Conservation (phyloP, 2,888 invertebrate genomes). For the Platycnemis pennipes region DNA sequence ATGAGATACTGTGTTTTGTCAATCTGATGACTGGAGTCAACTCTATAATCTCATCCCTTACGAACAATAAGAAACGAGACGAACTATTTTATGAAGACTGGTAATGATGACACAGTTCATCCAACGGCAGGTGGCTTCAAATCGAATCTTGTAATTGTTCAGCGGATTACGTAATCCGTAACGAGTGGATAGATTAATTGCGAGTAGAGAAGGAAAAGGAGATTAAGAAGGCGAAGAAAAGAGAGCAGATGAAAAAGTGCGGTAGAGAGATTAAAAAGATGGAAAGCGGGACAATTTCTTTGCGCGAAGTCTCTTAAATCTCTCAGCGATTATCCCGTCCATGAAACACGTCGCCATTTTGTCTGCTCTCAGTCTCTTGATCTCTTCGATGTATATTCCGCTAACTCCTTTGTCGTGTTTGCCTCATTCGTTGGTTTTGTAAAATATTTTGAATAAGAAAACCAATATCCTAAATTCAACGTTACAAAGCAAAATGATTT, state of each 20-base stretch:
- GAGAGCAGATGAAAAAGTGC: conserved; percentile 31
- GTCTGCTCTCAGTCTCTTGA: conserved; percentile 5
- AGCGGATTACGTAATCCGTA: neutral
- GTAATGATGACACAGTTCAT: conserved; percentile 35
- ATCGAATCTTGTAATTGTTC: conserved; percentile 15
- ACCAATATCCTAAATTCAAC: neutral
- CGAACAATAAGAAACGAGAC: neutral
- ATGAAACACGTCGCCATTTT: conserved; percentile 58
- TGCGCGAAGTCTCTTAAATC: neutral
- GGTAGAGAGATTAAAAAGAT: neutral
- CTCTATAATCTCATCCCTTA: conserved; percentile 10
- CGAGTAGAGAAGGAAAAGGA: neutral
- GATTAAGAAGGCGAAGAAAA: neutral
- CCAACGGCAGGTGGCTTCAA: conserved; percentile 19
- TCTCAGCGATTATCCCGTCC: conserved; percentile 59
- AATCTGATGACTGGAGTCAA: neutral
- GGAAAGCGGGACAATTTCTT: neutral
- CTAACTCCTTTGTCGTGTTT: conserved; percentile 19
- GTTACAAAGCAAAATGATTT: neutral
- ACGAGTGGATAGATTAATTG: neutral
- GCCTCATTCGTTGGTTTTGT: neutral
- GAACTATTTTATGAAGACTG: conserved; percentile 11
- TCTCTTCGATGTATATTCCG: conserved; percentile 17
- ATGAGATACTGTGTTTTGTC: neutral
- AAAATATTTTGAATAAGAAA: conserved; percentile 24